Evolutionary conservation across 2,113 vertebrate species (phyloP), one percentile per base, ranked within the genome.

Genomic region (Erythrolamprus reginae): DNA sequence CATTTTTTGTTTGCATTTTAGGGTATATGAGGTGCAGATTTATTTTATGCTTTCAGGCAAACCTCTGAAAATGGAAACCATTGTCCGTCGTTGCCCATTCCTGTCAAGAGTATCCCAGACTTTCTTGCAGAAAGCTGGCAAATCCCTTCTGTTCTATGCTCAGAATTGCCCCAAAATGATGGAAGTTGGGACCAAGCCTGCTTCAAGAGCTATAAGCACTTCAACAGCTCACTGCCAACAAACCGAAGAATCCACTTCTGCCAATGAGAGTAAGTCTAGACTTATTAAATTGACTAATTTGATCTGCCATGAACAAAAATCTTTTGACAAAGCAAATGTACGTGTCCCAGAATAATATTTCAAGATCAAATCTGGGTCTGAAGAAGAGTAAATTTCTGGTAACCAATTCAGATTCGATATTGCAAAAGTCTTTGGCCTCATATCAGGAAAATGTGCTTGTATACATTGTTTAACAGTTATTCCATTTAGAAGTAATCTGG

Each of bases 131-230:
- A 99, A 99, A 94, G 96, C 99, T 13, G 98, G 98, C 70, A 98
- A 98, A 86, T 98, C 98, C 1, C 93, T 99, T 95, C 96, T 98
- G 24, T 96, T 97, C 1, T 99, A 98, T 28, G 99, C 99, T 19
- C 98, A 99, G 95, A 97, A 96, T 90, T 99, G 99, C 93, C 99
- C 99, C 1, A 97, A 98, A 51, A 99, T 99, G 99, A 99, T 99
- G 99, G 98, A 98, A 91, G 95, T 98, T 65, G 98, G 95, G 15
- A 96, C 97, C 45, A 97, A 97, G 88, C 97, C 98, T 7, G 97
- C 95, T 26, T 82, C 96, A 82, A 97, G 98, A 10, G 90, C 97
- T 19, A 94, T 99, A 58, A 97, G 97, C 91, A 98, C 98, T 24
- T 98, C 98, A 0, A 90, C 98, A 0, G 94, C 95, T 83, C 95